A percentile compares a stretch with the other conserved stretches of the same genome.
Evolutionary conservation across 2,113 vertebrate species (phyloP).

Genomic region (Gambusia affinis): DNA sequence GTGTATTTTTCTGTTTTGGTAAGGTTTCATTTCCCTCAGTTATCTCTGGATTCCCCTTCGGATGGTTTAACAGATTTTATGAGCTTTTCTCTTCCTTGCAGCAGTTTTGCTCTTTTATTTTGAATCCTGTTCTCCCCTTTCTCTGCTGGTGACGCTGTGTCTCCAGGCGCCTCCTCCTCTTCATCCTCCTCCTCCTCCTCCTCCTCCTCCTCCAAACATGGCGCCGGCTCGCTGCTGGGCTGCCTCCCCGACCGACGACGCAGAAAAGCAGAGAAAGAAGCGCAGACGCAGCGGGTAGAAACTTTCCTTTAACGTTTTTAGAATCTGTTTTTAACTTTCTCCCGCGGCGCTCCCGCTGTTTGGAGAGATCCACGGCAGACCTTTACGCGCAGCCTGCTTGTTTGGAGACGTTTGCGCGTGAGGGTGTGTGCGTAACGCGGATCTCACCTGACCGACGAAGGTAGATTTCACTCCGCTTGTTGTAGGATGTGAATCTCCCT

Average conservation of each 20-base stretch:
- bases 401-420: conserved; percentile 43
- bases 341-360: neutral
- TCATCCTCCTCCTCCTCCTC: conserved; percentile 42
- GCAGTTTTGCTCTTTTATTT: conserved; percentile 10
- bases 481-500: conserved; percentile 54
- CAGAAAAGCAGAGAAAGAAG: conserved; percentile 39
- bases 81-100: neutral
- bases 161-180: conserved; percentile 36
- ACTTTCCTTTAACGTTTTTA: neutral
- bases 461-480: conserved; percentile 29
- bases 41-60: too few relatives aligned
- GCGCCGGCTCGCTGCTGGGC: conserved; percentile 60
- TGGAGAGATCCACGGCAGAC: neutral
- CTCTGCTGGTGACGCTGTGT: conserved; percentile 1
- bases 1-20: too few relatives aligned
- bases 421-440: conserved; percentile 42
- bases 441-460: conserved; percentile 65
- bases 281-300: conserved; percentile 26
- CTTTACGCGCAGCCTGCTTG: conserved; percentile 2
- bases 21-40: neutral
- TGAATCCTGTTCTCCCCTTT: conserved; percentile 3
- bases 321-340: neutral
- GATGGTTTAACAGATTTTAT: neutral
- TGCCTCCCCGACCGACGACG: conserved; percentile 54
- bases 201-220: conserved; percentile 64